Conservation (phyloP, 2,888 invertebrate species). For the Meiosimyza decipiens region DNA sequence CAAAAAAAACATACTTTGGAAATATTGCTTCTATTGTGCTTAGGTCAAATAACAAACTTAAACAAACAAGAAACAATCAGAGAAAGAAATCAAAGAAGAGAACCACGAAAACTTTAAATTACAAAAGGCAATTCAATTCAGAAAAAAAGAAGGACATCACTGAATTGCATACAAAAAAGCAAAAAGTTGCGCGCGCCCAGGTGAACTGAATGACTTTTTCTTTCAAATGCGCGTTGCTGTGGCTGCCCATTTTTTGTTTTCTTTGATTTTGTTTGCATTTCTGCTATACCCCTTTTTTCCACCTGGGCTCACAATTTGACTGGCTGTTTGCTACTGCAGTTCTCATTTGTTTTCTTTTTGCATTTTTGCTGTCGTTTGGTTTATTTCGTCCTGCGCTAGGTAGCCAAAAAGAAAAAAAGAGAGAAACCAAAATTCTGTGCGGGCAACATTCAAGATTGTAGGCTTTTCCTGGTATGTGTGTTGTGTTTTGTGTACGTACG, state of each 20-base stretch:
- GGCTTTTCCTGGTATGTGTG: no score
- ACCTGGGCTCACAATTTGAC: no score
- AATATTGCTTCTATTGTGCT: no score
- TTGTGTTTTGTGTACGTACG: no score
- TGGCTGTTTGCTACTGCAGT: no score
- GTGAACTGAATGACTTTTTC: conserved; percentile 16
- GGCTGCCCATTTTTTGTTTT: conserved; percentile 15
- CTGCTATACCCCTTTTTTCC: neutral
- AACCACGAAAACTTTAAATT: neutral
- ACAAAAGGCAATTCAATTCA: neutral
- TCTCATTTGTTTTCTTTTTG: no score
- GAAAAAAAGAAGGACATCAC: neutral
- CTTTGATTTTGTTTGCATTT: neutral
- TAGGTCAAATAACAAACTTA: neutral
- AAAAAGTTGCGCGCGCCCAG: conserved; percentile 4
- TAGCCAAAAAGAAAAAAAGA: neutral
- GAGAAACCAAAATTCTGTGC: no score
- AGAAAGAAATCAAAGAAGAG: neutral
- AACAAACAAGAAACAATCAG: neutral
- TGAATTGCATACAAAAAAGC: neutral
- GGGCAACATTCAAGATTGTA: no score
- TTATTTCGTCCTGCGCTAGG: neutral
- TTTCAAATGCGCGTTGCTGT: conserved; percentile 10
- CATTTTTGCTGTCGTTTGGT: neutral
- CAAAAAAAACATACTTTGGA: neutral